A percentile compares a stretch with the other conserved stretches of the same genome.
phyloP scores from a whole-genome alignment of 2,888 invertebrate species.

The Tortrix viridana region DNA sequence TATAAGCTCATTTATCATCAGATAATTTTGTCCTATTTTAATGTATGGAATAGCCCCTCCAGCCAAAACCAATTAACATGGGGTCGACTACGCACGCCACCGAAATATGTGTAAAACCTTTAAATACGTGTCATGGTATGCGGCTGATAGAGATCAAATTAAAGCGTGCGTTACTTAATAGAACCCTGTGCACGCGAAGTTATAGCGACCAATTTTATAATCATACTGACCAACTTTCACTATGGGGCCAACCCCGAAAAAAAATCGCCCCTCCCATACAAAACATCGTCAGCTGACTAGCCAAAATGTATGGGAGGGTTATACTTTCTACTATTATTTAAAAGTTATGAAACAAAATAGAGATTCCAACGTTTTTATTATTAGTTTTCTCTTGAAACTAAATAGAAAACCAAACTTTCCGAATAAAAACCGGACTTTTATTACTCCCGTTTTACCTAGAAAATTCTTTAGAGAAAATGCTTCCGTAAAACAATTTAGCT shows the following conservation, averaged over 20 bases:
- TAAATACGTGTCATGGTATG: constrained; percentile 37
- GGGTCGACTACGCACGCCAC: constrained; percentile 16
- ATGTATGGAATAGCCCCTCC: constrained; percentile 4
- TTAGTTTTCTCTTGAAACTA: background rate
- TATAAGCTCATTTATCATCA: background rate
- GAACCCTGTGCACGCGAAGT: constrained; percentile 18
- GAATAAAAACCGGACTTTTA: constrained; percentile 12
- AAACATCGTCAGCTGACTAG: too few species aligned
- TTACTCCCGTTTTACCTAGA: constrained; percentile 16
- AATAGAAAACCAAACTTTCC: background rate
- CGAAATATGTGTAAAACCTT: constrained; percentile 36
- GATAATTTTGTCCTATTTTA: background rate
- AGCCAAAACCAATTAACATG: constrained; percentile 29
- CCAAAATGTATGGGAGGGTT: too few species aligned
- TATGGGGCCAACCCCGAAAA: too few species aligned
- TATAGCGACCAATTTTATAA: constrained; percentile 1
- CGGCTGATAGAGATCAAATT: constrained; percentile 31
- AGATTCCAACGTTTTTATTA: too few species aligned
- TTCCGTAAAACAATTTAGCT: constrained; percentile 31
- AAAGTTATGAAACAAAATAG: too few species aligned
- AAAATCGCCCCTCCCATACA: too few species aligned
- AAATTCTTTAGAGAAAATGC: constrained; percentile 16
- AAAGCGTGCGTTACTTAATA: constrained; percentile 36
- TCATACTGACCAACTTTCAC: too few species aligned
- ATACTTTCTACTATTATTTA: too few species aligned